Percentiles rank a stretch among this genome's conserved stretches.
These are phyloP conservation scores for Plebejus melissa DNA, from an alignment of 2,888 invertebrate species.

Conservation along the genomic window DNA sequence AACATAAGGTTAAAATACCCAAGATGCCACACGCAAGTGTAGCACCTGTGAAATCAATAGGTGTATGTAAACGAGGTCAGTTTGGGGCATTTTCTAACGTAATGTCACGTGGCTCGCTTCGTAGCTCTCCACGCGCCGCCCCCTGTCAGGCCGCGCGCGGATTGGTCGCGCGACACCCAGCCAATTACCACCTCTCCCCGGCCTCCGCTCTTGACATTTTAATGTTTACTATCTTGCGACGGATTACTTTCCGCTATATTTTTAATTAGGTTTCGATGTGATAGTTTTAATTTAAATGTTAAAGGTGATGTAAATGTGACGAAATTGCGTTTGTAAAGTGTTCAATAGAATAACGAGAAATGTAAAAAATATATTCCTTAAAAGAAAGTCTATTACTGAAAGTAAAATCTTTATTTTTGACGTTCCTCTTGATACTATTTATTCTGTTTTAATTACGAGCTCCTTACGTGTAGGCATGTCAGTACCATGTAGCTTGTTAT, in stretches of 20 bases:
- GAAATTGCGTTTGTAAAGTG: not conserved
- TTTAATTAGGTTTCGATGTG: not conserved
- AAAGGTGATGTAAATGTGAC: not conserved
- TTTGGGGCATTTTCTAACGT: slow-evolving; percentile 39
- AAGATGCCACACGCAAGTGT: not conserved
- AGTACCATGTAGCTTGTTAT: too few relatives aligned
- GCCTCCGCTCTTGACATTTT: slow-evolving; percentile 68
- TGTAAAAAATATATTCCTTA: not conserved
- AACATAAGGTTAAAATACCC: not conserved
- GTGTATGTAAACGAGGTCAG: slow-evolving; percentile 38
- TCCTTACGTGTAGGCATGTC: too few relatives aligned
- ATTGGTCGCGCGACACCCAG: slow-evolving; percentile 66
- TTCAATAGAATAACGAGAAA: too few relatives aligned
- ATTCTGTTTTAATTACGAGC: too few relatives aligned
- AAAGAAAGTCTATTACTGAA: not conserved
- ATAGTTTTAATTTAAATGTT: not conserved
- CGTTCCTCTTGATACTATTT: too few relatives aligned
- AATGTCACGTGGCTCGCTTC: slow-evolving; percentile 63
- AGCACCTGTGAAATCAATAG: slow-evolving; percentile 30
- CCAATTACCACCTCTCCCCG: slow-evolving; percentile 64
- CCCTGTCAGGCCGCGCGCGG: slow-evolving; percentile 46
- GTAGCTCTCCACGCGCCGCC: slow-evolving; percentile 69
- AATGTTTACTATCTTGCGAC: slow-evolving; percentile 62
- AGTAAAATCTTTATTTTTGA: too few relatives aligned
- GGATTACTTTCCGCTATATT: slow-evolving; percentile 14